These are phyloP conservation scores for Tragelaphus buxtoni DNA, from an alignment of 2,113 vertebrate species.

Conservation along the genomic window DNA sequence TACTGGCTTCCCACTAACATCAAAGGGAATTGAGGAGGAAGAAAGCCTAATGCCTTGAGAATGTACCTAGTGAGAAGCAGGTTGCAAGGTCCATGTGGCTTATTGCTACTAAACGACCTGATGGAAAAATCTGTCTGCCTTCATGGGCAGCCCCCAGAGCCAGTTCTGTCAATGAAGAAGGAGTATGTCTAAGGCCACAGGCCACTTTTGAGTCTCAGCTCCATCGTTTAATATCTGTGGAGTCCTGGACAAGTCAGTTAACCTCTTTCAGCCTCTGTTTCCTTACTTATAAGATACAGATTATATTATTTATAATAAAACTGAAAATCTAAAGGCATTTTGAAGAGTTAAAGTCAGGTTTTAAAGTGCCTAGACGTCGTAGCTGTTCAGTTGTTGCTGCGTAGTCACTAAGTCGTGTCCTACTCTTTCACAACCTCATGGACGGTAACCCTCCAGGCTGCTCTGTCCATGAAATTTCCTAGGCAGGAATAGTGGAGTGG, in stretches of 20 bases:
- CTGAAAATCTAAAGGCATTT: not conserved
- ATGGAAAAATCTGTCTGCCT: not conserved
- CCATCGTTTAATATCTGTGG: not conserved
- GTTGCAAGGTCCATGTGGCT: not conserved
- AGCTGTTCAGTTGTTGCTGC: not conserved
- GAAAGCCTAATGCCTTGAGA: not conserved
- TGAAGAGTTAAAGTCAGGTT: not conserved
- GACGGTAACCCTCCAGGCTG: not conserved
- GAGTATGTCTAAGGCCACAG: fast-evolving
- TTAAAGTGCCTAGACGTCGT: not conserved
- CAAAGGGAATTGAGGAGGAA: constrained; percentile 58
- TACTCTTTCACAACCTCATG: not conserved
- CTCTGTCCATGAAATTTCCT: not conserved
- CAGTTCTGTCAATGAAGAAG: not conserved
- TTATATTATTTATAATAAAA: not conserved
- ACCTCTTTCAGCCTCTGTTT: not conserved
- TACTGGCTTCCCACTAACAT: constrained; percentile 41
- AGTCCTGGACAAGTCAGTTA: not conserved
- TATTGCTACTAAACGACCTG: not conserved
- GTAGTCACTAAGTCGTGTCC: not conserved
- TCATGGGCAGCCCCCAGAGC: not conserved
- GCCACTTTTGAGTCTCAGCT: not conserved
- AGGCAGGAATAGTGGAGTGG: not conserved
- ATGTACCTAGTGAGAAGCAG: constrained; percentile 23
- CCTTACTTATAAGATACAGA: not conserved